phyloP scores from a whole-genome alignment of 2,113 vertebrate genomes.

The Mesoclemmys tuberculata region DNA sequence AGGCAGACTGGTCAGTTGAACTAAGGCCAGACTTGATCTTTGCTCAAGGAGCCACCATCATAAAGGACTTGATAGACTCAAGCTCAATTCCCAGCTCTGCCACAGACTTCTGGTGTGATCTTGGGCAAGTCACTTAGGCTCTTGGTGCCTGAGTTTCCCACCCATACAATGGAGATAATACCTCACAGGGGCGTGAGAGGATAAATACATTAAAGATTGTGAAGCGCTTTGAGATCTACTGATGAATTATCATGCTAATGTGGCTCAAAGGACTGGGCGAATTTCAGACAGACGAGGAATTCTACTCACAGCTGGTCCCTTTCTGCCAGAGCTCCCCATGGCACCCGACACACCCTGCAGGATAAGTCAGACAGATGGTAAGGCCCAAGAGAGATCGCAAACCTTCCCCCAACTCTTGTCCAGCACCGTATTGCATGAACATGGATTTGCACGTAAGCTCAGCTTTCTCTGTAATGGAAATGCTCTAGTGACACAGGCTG shows the following conservation, averaged over 20 bases:
- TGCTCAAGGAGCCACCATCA: not conserved
- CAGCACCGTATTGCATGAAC: not conserved
- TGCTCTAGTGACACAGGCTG: not conserved
- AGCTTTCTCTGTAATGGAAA: not conserved
- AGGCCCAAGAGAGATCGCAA: not conserved
- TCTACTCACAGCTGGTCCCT: slow-evolving; percentile 79
- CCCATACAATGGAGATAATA: not conserved
- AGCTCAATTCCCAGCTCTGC: not conserved
- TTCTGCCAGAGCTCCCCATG: slow-evolving; percentile 75
- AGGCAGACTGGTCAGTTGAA: not conserved
- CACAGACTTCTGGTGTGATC: not conserved
- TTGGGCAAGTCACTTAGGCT: not conserved
- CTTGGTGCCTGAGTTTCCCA: not conserved
- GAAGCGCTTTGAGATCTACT: not conserved
- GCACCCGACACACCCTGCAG: slow-evolving; percentile 81
- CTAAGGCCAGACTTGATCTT: not conserved
- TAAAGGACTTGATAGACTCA: not conserved
- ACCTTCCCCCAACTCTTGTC: not conserved
- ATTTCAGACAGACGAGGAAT: accelerated
- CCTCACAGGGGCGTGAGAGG: not conserved
- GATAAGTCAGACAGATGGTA: not conserved
- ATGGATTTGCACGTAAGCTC: not conserved
- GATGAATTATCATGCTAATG: not conserved
- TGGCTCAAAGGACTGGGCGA: too few relatives aligned
- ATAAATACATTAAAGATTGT: not conserved